Evolutionary conservation across 2,113 vertebrate species (phyloP).

Genomic region (Verasper variegatus): DNA sequence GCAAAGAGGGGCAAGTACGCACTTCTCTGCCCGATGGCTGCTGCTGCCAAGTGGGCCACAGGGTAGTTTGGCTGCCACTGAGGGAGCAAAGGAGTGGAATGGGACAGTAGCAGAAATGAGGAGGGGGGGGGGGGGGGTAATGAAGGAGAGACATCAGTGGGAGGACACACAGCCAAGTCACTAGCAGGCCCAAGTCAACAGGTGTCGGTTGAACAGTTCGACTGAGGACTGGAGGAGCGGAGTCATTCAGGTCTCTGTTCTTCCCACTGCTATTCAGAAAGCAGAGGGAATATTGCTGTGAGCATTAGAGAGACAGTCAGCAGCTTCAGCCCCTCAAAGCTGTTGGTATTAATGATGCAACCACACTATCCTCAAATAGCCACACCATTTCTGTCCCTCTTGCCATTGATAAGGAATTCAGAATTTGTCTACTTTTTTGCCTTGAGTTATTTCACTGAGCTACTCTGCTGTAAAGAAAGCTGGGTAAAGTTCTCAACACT

Average conservation of each 20-base stretch:
- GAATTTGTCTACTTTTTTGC: no score
- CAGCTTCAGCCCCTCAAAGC: slow-evolving; percentile 17
- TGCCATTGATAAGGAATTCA: no score
- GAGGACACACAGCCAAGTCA: slow-evolving; percentile 3
- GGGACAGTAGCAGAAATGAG: neutral
- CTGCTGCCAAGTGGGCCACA: slow-evolving; percentile 22
- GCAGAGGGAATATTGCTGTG: neutral
- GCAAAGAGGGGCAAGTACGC: slow-evolving; percentile 18
- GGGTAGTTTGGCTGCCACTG: slow-evolving; percentile 21
- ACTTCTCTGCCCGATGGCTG: neutral
- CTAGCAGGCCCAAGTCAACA: slow-evolving; percentile 30
- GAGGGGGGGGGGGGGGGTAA: neutral
- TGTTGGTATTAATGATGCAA: neutral
- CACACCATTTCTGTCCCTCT: no score
- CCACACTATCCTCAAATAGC: no score
- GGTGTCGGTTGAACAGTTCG: slow-evolving; percentile 26
- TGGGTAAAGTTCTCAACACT: no score
- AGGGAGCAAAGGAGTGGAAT: slow-evolving; percentile 3
- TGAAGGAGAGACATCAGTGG: no score
- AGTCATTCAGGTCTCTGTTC: slow-evolving; percentile 39
- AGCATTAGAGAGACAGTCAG: slow-evolving; percentile 2
- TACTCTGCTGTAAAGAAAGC: no score
- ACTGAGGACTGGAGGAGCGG: neutral
- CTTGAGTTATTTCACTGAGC: no score
- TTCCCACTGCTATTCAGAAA: slow-evolving; percentile 33